Evolutionary conservation across 2,888 invertebrate genomes (phyloP), one percentile per base, ranked within the genome.

Genomic region (Diarsia mendica): DNA sequence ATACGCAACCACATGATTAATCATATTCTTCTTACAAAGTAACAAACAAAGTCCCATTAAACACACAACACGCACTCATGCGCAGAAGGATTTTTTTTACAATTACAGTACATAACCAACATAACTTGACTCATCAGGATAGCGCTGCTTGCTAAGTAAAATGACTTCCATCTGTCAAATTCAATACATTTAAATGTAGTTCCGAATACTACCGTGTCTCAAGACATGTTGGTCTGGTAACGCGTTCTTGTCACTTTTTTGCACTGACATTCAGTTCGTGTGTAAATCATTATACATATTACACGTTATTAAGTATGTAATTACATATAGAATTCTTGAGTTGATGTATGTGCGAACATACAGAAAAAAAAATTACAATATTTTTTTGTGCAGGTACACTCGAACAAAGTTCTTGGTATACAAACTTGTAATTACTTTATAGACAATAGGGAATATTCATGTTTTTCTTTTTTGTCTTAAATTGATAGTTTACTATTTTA

Each of bases 321-420:
- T 92, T 91, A 89, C 88, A 88, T 85, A 83, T 85, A 83, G 77
- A n/a, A n/a, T 90, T 88, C 86, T 91, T 89, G 80, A 83, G 77
- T 90, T 88, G 85, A 90, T 89, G 79, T 83, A 91, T 89, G 91
- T 90, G 91, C 88, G 91, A 92, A 92, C 90, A 90, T 86, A 46
- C 20, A 49, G 15, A n/a, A n/a, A 53, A 61, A 51, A 67, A 44
- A 46, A 15, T 4, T 63, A 46, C 18, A 20, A 66, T 15, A 28
- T n/a, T 72, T 74, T 68, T 65, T 66, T 46, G n/a, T 3, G 8
- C 3, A n/a, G 8, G 63, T 44, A 63, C 63, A n/a, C 15, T 44
- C 63, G 44, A 63, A 44, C 44, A n/a, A 63, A 44, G 3, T 3
- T 44, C 13, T 60, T 33, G 33, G 10, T 60, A 60, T 18, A 33